Base-by-base conservation (phyloP, 1,140 invertebrate species). In the Drosophila nikananu region DNA sequence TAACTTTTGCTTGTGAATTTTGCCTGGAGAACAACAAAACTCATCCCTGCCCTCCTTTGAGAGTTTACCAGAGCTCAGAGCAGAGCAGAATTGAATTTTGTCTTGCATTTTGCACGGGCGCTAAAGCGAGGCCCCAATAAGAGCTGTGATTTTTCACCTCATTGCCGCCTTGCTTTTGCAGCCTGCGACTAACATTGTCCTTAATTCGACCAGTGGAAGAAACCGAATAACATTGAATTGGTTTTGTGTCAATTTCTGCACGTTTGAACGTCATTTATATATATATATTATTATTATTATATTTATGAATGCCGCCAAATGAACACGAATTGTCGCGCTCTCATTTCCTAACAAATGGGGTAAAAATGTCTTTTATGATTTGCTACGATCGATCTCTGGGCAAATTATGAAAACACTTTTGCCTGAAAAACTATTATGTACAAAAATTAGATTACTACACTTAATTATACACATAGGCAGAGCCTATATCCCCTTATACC, bases 391-490 rank as follows among this genome's bases (percentile, higher is more conserved):
- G 84, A 82, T 52, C 64, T 59, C 73, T 86, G 80, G 73, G 78
- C 75, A 86, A 87, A 51, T 77, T 66, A 79, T 83, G 66, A 63
- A 49, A 65, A 62, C 74, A 65, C 63, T 87, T 81, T 89, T 87
- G 73, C 81, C 79, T n/a, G 15, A 35, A 52, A 52, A 87, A 87
- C 83, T 80, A 76, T 89, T 39, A 81, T 87, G 84, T 87, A 87
- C 83, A 87, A 89, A 89, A 70, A 55, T 66, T 87, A 84, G 76
- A 68, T 77, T 67, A 75, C 51, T 65, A 39, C 73, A 49, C 17
- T 19, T 37, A 55, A 62, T 78, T 80, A 82, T 86, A 83, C 60
- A 73, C 73, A 49, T 87, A 84, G 84, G 84, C 84, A 72, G 84
- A 87, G 84, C 84, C 84, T 84, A 87, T 23, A 48, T 30, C 32